phyloP scores from a whole-genome alignment of 2,888 invertebrate genomes.

The Craniophora ligustri region DNA sequence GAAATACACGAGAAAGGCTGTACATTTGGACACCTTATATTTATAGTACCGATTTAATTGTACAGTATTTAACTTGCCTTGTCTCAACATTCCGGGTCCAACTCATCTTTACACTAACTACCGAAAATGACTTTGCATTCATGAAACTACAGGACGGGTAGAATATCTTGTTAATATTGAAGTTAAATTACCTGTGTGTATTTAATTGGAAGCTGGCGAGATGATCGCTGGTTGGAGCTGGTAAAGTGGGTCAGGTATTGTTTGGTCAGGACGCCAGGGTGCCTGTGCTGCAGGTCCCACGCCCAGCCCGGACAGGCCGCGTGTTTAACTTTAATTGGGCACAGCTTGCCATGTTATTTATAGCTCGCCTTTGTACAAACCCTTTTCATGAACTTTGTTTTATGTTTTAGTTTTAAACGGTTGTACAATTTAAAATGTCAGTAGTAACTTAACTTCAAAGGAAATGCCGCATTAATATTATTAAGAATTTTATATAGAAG shows the following conservation, averaged over 20 bases:
- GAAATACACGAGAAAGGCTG: too few relatives aligned
- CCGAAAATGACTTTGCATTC: too few relatives aligned
- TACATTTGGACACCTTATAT: too few relatives aligned
- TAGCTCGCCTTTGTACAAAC: conserved; percentile 2
- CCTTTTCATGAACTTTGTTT: conserved; percentile 10
- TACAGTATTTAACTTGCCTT: too few relatives aligned
- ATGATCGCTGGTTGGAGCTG: conserved; percentile 1
- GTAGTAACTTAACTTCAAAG: too few relatives aligned
- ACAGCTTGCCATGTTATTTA: conserved; percentile 22
- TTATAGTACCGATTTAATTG: too few relatives aligned
- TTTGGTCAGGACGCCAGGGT: conserved; percentile 26
- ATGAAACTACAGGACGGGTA: background rate
- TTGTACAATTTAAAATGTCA: background rate
- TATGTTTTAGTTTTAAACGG: too few relatives aligned
- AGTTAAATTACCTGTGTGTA: background rate
- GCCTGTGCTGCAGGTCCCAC: conserved; percentile 8
- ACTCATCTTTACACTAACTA: background rate
- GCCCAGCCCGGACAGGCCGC: conserved; percentile 5
- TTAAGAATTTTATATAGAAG: too few relatives aligned
- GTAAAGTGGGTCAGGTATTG: conserved; percentile 24
- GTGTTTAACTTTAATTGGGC: conserved; percentile 34
- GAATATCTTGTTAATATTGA: background rate
- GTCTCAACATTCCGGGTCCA: too few relatives aligned
- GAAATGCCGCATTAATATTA: too few relatives aligned
- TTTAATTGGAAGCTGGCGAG: conserved; percentile 1